Base-by-base conservation (phyloP, 2,113 vertebrate species). In the Bambusicola thoracicus region DNA sequence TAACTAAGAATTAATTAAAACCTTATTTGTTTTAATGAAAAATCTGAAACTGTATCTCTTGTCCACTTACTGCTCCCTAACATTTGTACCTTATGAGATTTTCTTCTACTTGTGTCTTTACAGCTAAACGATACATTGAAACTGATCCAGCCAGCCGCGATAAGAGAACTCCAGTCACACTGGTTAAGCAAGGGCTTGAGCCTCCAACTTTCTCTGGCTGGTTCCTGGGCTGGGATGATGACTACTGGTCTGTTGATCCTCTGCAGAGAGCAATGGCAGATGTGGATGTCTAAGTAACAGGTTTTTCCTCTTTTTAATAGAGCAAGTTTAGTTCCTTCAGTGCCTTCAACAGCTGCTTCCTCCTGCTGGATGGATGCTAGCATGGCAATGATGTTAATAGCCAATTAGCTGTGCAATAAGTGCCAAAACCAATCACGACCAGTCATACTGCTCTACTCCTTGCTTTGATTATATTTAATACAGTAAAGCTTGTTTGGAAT, bases 221-320 rank as follows among this genome's bases (percentile, higher is more conserved):
- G 99, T 99, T 99, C 98, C 98, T 99, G 77, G 99, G 98, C 94
- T 99, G 99, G 99, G 99, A 99, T 4, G 93, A 99, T 0, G 98
- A 98, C 78, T 99, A 99, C 97, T 99, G 99, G 99, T 95, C 97
- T 78, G 97, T 97, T 16, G 99, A 99, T 87, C 99, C 99, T 3
- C 95, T 99, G 93, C 97, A 99, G 89, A 97, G 99, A 22, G 98
- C 98, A 21, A 97, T 99, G 97, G 99, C 98, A 13, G 98, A 99
- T 6, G 98, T 99, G 95, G 96, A 98, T 56, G 94, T 98, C 80
- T 99, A 92, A 98, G 89, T 1, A 70, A 11, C 15, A 6, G 7
- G 22, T 40, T 62, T 4, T 51, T 67, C 20, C 8, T 55, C 36
- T 59, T 85, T 75, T 49, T 30, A 41, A 74, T 15, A 61, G 36